These are phyloP conservation scores for Strongylocentrotus purpuratus DNA, from an alignment of 35 echinoderm and acorn worm genomes.

Conservation along the genomic window DNA sequence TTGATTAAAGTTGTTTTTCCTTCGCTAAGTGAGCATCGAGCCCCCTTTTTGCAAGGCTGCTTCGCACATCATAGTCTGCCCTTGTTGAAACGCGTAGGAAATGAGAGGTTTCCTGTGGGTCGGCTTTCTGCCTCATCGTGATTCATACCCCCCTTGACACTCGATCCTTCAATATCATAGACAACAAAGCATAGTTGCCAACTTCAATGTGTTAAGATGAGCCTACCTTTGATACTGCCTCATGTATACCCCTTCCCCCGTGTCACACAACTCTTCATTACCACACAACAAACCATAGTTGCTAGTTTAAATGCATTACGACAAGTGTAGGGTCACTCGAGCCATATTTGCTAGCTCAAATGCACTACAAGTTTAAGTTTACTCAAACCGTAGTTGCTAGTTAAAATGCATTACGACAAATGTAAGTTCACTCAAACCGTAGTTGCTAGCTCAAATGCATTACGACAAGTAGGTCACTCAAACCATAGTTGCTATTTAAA, in stretches of 20 bases:
- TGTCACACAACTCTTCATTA: background rate
- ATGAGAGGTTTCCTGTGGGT: constrained; percentile 48
- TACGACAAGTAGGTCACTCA: too few species aligned
- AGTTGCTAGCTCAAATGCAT: too few species aligned
- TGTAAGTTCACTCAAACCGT: background rate
- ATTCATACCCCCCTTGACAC: constrained; percentile 48
- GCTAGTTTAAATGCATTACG: background rate
- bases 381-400: background rate
- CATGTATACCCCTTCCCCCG: background rate
- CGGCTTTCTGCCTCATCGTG: constrained; percentile 17
- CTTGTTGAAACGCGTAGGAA: constrained; percentile 39
- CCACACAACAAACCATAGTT: background rate
- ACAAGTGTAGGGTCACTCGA: background rate
- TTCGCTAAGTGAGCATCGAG: background rate
- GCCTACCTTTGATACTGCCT: background rate
- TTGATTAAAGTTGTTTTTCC: constrained; percentile 27
- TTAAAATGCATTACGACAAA: background rate
- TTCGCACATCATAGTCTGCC: constrained; percentile 36
- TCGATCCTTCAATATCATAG: background rate
- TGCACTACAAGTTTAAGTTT: too few species aligned
- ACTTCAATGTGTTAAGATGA: background rate
- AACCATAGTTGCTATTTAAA: background rate
- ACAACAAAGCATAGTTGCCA: background rate
- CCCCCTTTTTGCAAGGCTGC: background rate
- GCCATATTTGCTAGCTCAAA: background rate